Evolutionary conservation across 2,888 invertebrate species (phyloP).

Genomic region (Dendrolimus houi): DNA sequence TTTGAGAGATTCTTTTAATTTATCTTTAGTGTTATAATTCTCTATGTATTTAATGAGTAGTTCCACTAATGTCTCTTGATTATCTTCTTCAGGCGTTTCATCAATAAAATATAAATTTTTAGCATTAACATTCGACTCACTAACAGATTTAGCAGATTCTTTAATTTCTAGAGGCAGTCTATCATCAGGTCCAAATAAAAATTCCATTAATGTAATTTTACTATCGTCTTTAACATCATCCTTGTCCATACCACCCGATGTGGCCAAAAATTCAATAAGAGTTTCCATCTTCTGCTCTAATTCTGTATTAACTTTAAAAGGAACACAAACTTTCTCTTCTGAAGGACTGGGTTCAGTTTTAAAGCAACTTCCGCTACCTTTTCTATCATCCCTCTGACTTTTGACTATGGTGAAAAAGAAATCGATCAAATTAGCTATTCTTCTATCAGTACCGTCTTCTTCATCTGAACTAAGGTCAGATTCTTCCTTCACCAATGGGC

Average conservation of each 20-base stretch:
- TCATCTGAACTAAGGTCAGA: slow-evolving; percentile 59
- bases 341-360: slow-evolving; percentile 55
- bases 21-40: slow-evolving; percentile 45
- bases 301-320: slow-evolving; percentile 52
- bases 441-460: slow-evolving; percentile 53
- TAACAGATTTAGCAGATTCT: slow-evolving; percentile 37
- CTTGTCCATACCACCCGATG: slow-evolving; percentile 58
- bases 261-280: slow-evolving; percentile 62
- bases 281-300: slow-evolving; percentile 71
- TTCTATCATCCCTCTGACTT: slow-evolving; percentile 61
- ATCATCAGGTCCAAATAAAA: slow-evolving; percentile 59
- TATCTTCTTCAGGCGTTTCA: slow-evolving; percentile 61
- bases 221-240: slow-evolving; percentile 50
- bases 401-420: slow-evolving; percentile 71
- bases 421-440: slow-evolving; percentile 65
- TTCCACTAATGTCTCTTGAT: slow-evolving; percentile 57
- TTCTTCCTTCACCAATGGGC: slow-evolving; percentile 63
- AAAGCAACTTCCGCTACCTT: slow-evolving; percentile 62
- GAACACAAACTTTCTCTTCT: slow-evolving; percentile 37
- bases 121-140: slow-evolving; percentile 55
- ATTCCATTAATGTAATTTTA: slow-evolving; percentile 69
- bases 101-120: slow-evolving; percentile 56
- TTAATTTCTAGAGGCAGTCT: slow-evolving; percentile 45
- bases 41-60: slow-evolving; percentile 69
- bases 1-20: slow-evolving; percentile 27